Evolutionary conservation across 1,140 invertebrate genomes (phyloP).

Genomic region (Pseudoatta argentina): DNA sequence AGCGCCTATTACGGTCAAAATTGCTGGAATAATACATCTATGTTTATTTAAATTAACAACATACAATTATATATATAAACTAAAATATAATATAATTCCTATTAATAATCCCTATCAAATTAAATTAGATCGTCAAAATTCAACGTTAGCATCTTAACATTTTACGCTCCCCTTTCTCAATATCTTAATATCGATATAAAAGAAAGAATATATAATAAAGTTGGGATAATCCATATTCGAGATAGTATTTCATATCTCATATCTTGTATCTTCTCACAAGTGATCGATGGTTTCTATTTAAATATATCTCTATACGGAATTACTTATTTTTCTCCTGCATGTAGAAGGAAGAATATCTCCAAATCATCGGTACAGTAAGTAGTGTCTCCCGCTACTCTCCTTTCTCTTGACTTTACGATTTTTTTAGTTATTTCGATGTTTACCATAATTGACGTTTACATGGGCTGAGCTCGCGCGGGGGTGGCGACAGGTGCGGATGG

Average conservation of each 20-base stretch:
- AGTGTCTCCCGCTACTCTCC: neutral
- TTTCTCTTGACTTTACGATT: neutral
- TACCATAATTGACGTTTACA: neutral
- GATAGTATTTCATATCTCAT: slow-evolving; percentile 11
- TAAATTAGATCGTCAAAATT: too few relatives aligned
- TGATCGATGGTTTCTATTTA: neutral
- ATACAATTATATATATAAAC: too few relatives aligned
- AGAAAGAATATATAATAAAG: neutral
- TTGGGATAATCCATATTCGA: slow-evolving; percentile 5
- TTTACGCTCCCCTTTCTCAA: neutral
- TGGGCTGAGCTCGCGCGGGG: neutral
- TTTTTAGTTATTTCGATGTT: neutral
- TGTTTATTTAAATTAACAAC: too few relatives aligned
- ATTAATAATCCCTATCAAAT: too few relatives aligned
- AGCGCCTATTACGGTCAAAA: too few relatives aligned
- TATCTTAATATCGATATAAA: neutral
- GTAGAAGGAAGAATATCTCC: neutral
- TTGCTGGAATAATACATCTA: too few relatives aligned
- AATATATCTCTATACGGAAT: neutral
- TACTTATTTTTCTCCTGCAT: neutral
- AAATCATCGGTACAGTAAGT: neutral
- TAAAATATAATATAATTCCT: too few relatives aligned
- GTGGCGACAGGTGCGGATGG: neutral
- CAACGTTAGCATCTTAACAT: neutral
- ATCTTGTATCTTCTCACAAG: neutral